Evolutionary conservation across 2,797 vertebrate species (phyloP), one percentile per base, ranked within the genome.

Genomic region (Perodicticus potto): DNA sequence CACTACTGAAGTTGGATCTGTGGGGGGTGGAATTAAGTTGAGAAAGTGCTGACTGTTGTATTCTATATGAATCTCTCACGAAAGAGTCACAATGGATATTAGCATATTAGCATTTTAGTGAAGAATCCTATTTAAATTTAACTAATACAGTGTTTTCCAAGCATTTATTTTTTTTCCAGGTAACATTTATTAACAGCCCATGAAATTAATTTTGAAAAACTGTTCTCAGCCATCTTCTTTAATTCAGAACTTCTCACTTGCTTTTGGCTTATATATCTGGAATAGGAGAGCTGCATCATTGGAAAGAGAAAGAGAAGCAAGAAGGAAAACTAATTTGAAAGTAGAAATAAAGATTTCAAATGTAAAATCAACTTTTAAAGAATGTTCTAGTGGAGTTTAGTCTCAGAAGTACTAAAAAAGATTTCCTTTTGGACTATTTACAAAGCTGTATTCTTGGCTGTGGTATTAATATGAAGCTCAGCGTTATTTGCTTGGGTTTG

Each of bases 161-260:
- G 6, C 8, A 86, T 17, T 67, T 49, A 34, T 40, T 55, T 70
- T 72, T 70, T 86, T 78, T 73, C 23, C 23, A 73, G 49, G 37
- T 91, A 92, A n/a, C 61, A 73, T 53, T 92, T 95, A 84, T 57
- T 93, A 94, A 91, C 25, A 88, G 27, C 25, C 29, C 25, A 78
- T 92, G 34, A 65, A 95, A 95, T 91, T 94, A 84, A 89, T 95
- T 85, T 86, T 93, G 63, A 77, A 86, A 87, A 93, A 89, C n/a
- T 70, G 40, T 86, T 29, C 45, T 95, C 9, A 61, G 43, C 72
- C 80, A 67, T 76, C 55, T 94, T n/a, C 63, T 95, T 55, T 88
- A 55, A 91, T 83, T 97, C 81, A 94, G 29, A 86, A 85, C 27
- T 78, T 96, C 32, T 94, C 25, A 73, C 9, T 96, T 86, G 34